These are phyloP conservation scores for Pseudopleuronectes americanus DNA, from an alignment of 2,797 vertebrate genomes.

Conservation along the genomic window DNA sequence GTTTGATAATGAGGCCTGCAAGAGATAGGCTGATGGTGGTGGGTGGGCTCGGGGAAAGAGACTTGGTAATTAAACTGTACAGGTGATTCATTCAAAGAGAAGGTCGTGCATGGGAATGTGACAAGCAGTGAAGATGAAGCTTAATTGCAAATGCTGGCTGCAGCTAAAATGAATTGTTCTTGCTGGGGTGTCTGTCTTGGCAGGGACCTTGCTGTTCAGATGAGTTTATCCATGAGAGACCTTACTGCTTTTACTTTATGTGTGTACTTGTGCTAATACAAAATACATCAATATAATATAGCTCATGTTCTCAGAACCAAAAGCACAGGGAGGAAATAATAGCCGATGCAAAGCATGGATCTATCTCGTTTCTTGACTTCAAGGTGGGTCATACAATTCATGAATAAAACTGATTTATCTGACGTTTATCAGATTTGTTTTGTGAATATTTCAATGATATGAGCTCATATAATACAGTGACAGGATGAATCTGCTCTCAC, in stretches of 20 bases:
- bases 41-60: constrained; percentile 73
- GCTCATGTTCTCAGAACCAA: constrained; percentile 2
- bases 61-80: constrained; percentile 83
- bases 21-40: constrained; percentile 69
- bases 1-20: constrained; percentile 76
- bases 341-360: neutral
- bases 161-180: constrained; percentile 74
- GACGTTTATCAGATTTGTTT: constrained; percentile 12
- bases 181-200: constrained; percentile 66
- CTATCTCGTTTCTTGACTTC: constrained; percentile 20
- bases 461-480: constrained; percentile 12
- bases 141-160: constrained; percentile 72
- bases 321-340: constrained; percentile 10
- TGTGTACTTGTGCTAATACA: constrained; percentile 40
- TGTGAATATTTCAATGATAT: constrained; percentile 16
- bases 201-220: constrained; percentile 62
- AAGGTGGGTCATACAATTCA: neutral
- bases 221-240: constrained; percentile 52
- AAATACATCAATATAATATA: constrained; percentile 41
- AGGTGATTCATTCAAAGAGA: constrained; percentile 83
- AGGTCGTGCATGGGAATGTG: constrained; percentile 68
- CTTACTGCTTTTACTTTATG: constrained; percentile 48
- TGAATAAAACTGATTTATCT: constrained; percentile 12
- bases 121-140: constrained; percentile 74
- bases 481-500: constrained; percentile 4